A percentile compares a stretch with the other conserved stretches of the same genome.
Evolutionary conservation across 1,140 invertebrate genomes (phyloP).

Genomic region (Dreissena rostriformis): DNA sequence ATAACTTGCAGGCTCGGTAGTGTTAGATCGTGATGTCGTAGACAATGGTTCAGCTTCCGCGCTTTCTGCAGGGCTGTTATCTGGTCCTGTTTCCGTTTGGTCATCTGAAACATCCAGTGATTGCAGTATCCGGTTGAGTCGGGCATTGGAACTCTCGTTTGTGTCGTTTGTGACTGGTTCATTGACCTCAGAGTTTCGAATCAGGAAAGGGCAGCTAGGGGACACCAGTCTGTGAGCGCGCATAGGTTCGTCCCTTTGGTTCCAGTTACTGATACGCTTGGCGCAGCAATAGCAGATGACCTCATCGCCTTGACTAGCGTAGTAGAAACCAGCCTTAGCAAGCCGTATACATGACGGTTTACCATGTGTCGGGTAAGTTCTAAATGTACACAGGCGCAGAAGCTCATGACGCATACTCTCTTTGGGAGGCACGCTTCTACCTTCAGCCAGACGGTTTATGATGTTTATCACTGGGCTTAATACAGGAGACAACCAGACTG

Average conservation of each 20-base stretch:
- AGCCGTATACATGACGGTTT: slow-evolving; percentile 21
- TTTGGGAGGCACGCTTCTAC: slow-evolving; percentile 12
- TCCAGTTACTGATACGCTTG: slow-evolving; percentile 10
- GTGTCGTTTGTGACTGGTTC: not conserved
- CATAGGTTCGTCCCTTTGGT: slow-evolving; percentile 6
- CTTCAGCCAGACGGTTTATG: slow-evolving; percentile 5
- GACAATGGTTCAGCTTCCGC: too few species aligned
- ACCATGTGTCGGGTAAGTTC: not conserved
- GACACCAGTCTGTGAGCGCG: slow-evolving; percentile 8
- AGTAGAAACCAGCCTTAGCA: slow-evolving; percentile 34
- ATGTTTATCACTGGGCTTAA: not conserved
- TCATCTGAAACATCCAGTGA: too few species aligned
- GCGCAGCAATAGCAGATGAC: slow-evolving; percentile 41
- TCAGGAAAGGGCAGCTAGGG: slow-evolving; percentile 29
- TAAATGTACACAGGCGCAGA: slow-evolving; percentile 11
- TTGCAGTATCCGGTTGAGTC: too few species aligned
- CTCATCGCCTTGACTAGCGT: slow-evolving; percentile 17
- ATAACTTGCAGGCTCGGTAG: too few species aligned
- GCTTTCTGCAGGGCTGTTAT: too few species aligned
- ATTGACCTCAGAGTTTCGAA: slow-evolving; percentile 20
- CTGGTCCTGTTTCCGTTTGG: too few species aligned
- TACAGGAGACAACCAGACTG: too few species aligned
- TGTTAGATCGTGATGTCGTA: too few species aligned
- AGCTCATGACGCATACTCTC: slow-evolving; percentile 36
- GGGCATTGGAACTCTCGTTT: too few species aligned